Conservation (phyloP, 2,113 vertebrate genomes). For the Varanus komodoensis region DNA sequence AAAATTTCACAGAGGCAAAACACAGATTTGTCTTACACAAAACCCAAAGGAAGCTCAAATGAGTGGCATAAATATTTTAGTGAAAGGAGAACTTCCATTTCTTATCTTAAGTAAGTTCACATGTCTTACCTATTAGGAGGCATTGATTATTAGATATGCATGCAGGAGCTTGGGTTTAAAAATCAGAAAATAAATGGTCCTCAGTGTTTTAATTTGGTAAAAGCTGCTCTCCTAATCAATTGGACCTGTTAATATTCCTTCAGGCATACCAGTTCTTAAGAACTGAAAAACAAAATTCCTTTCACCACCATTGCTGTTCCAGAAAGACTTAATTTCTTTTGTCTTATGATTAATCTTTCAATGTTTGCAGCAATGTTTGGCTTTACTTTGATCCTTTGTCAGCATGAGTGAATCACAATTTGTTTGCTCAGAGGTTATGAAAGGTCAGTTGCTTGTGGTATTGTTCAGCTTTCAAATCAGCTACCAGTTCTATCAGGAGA, state of each 20-base stretch:
- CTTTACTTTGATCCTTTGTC: background rate
- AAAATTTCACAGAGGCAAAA: background rate
- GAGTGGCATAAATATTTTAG: background rate
- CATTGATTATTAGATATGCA: conserved; percentile 23
- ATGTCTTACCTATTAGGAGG: background rate
- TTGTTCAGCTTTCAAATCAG: conserved; percentile 4
- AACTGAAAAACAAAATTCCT: conserved; percentile 26
- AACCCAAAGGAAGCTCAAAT: background rate
- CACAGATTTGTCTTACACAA: background rate
- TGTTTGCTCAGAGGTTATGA: conserved; percentile 52
- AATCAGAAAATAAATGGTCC: background rate
- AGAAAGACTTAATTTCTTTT: conserved; percentile 14
- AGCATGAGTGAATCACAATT: conserved; percentile 23
- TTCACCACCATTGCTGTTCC: background rate
- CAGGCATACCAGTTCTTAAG: background rate
- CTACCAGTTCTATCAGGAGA: background rate
- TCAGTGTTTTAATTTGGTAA: background rate
- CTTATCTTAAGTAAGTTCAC: background rate
- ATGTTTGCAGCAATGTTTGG: conserved; percentile 19
- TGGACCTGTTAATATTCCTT: rapidly evolving
- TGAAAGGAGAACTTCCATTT: background rate
- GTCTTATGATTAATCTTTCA: background rate
- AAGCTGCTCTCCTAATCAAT: background rate
- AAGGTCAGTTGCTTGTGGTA: conserved; percentile 36
- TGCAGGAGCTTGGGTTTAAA: rapidly evolving